Percentiles rank a stretch among this genome's conserved stretches.
Conservation (phyloP, 2,888 invertebrate species). For the Luffia ferchaultella region DNA sequence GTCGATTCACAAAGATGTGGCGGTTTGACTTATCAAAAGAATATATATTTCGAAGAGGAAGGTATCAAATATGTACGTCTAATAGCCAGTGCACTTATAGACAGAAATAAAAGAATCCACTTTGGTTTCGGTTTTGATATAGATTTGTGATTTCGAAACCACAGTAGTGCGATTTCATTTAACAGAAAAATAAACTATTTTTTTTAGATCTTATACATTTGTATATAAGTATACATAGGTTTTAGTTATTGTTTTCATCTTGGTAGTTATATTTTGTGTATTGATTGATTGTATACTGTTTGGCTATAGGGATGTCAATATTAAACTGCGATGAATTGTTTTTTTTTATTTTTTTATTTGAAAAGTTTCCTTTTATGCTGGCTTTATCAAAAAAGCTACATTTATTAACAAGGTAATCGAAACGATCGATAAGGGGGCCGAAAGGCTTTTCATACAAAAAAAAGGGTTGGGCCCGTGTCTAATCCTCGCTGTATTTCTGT, state of each 20-base stretch:
- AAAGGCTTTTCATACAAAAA: no score
- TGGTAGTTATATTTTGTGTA: neutral
- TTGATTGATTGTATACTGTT: neutral
- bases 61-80: neutral
- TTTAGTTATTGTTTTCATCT: conserved; percentile 48
- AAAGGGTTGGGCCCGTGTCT: no score
- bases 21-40: conserved; percentile 48
- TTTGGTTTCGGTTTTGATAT: conserved; percentile 51
- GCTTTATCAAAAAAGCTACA: no score
- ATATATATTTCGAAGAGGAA: conserved; percentile 40
- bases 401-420: no score
- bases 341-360: no score
- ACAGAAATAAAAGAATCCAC: conserved; percentile 40
- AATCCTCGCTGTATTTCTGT: no score
- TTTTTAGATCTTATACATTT: conserved; percentile 54
- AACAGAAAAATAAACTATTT: no score
- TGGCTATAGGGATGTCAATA: no score
- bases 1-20: conserved; percentile 51
- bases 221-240: conserved; percentile 64
- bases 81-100: conserved; percentile 43
- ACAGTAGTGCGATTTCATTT: no score
- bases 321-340: no score
- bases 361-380: no score
- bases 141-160: conserved; percentile 33
- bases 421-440: no score